Evolutionary conservation across 1,140 invertebrate species (phyloP), one percentile per base, ranked within the genome.

Genomic region (Bombus huntii): DNA sequence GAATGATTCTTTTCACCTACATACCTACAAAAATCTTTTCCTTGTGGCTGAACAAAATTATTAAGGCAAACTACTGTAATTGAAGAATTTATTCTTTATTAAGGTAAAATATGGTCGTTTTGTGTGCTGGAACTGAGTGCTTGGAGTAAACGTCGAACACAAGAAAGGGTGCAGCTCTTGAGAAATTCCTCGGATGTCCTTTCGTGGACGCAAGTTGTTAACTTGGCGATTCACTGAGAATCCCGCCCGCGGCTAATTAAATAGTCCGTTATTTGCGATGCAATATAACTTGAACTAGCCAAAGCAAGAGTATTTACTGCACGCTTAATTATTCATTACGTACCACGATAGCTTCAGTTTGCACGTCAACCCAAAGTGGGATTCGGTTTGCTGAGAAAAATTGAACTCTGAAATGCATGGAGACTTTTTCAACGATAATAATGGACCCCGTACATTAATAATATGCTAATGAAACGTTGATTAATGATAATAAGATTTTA

Each of bases 191-290:
- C 18, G 59, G 42, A 62, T 79, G 83, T 57, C 66, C 66, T 62
- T 79, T 59, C 28, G 83, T 71, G 39, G 83, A 80, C 57, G 65
- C 28, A 39, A 78, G 39, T 70, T 72, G 68, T 42, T 70, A 80
- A 65, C 76, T 85, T 31, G 34, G 39, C 80, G 39, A 83, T 81
- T 83, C 75, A 34, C 65, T 47, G 31, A 71, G 75, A 83, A 72
- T 39, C 81, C 65, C 62, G 88, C 85, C 85, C 65, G 72, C 47
- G 68, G 85, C 78, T 75, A 89, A 81, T 75, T 86, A 86, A 81
- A 87, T 73, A 82, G 83, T 83, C 86, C 86, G 88, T 89, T 90
- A 90, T 87, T 90, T 83, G 83, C 82, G 74, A 71, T 66, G 86
- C 83, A 71, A 80, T 84, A 79, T 62, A 84, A 84, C 83, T 79